Base-by-base conservation (phyloP, 2,113 vertebrate species). In the Prunella fulvescens region DNA sequence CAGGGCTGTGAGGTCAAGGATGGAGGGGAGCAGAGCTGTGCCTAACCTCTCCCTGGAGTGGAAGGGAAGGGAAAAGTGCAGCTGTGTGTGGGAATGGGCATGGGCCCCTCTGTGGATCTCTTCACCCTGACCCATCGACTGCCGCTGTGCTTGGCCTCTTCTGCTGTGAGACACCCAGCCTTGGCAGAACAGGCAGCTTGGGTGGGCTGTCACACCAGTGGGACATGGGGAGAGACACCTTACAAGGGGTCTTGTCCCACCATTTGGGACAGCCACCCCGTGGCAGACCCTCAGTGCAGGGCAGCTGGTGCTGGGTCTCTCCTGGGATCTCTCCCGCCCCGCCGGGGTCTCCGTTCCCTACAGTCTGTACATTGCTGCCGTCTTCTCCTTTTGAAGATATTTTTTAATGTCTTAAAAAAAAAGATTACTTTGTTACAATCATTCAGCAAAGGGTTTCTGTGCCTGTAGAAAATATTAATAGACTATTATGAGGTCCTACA, bases 401-500 rank as follows among this genome's bases (percentile, higher is more conserved):
- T 97, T 97, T 98, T 96, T 95, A 96, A 96, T 95, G 93, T 97
- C 93, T 97, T 96, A 91, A 87, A 97, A 50, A 82, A 76, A 97
- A 92, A 97, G 96, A 98, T 98, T 98, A 98, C 96, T 97, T 97
- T 94, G 93, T 98, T 97, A 97, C 92, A 97, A 98, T 98, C 97
- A 97, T 97, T 98, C 97, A 98, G 97, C 97, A 98, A 98, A 98
- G 97, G 97, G 96, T 98, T 98, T 96, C 97, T 97, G 94, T 6
- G 97, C 97, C 98, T 96, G 95, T 97, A 98, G 96, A 97, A 98
- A 98, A 98, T 98, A 98, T 98, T 98, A 98, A 97, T 98, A 97
- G 97, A 97, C 97, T 98, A 98, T 98, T 98, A 98, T 98, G 98
- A 98, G 98, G 98, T 98, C 98, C 98, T 98, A 97, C 97, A 98